Evolutionary conservation across 1,140 invertebrate genomes (phyloP), one percentile per base, ranked within the genome.

Genomic region (Orchestia grillus): DNA sequence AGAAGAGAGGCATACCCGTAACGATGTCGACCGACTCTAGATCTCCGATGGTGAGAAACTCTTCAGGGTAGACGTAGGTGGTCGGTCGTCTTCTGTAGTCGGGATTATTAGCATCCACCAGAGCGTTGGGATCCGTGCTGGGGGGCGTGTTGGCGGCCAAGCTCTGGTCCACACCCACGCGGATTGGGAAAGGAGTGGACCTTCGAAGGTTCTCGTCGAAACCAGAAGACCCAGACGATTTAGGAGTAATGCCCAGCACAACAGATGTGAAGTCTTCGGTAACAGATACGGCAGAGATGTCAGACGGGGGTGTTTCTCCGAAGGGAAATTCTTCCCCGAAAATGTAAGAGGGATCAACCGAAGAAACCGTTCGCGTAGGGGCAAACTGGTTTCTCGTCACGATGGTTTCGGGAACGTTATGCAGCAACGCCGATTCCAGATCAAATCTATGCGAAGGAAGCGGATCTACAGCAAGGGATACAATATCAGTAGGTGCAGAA

Each of bases 11-110:
- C 90, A 92, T 92, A 92, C 90, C 90, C 40, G 90, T 92, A 16
- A 92, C 90, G n/a, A 1, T 42, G 90, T 28, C n/a, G 90, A 40
- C 43, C 16, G 90, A 42, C 3, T 11, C 23, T 4, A 44, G 15
- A 28, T 44, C 8, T 4, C 36, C 43, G 43, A 42, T 92, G 23
- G 43, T 42, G 11, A 92, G 90, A 43, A 92, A 44, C 11, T 92
- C 90, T 44, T 92, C 90, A 8, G 90, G 90, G 43, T 92, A 92
- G 90, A 92, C 42, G 90, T 92, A 92, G 44, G 90, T 92, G 41
- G 90, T 92, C n/a, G 90, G 90, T 44, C 43, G 3, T 28, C 43
- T 42, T 28, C 41, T 44, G 90, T 92, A 92, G 41, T 40, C 8
- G 16, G 43, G 6, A 11, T 42, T 36, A 11, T 92, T 42, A 43